phyloP scores from a whole-genome alignment of 2,797 vertebrate species.

The Notolepis coatsorum region DNA sequence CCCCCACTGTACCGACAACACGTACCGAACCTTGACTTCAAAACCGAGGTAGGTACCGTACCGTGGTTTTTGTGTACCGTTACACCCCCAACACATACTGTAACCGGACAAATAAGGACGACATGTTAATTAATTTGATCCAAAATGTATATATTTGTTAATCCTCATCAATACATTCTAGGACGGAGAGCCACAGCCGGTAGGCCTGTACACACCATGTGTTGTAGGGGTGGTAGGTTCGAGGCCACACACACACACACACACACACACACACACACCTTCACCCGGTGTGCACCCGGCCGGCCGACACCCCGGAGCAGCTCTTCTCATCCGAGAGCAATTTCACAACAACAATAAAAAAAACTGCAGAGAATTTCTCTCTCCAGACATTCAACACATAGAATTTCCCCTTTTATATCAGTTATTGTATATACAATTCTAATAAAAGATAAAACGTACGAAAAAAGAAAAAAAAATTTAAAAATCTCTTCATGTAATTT shows the following conservation, averaged over 20 bases:
- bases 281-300: too few relatives aligned
- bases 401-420: slow-evolving; percentile 32
- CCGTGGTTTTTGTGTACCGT: too few relatives aligned
- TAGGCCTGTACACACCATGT: background rate
- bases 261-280: too few relatives aligned
- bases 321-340: background rate
- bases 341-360: slow-evolving; percentile 26
- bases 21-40: too few relatives aligned
- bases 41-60: too few relatives aligned
- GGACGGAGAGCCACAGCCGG: background rate
- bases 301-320: slow-evolving; percentile 4
- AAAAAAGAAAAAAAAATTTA: slow-evolving; percentile 35
- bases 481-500: slow-evolving; percentile 21
- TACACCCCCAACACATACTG: too few relatives aligned
- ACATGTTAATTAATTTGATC: slow-evolving; percentile 23
- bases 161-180: slow-evolving; percentile 26
- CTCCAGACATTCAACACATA: slow-evolving; percentile 15
- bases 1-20: too few relatives aligned
- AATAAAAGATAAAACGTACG: slow-evolving; percentile 23
- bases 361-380: slow-evolving; percentile 6
- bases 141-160: slow-evolving; percentile 37
- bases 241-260: too few relatives aligned
- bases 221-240: too few relatives aligned
- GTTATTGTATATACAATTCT: slow-evolving; percentile 61
- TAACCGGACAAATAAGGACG: slow-evolving; percentile 13